Percentiles rank a stretch among this genome's conserved stretches.
Evolutionary conservation across 2,797 vertebrate species (phyloP).

Genomic region (Novumbra hubbsi): DNA sequence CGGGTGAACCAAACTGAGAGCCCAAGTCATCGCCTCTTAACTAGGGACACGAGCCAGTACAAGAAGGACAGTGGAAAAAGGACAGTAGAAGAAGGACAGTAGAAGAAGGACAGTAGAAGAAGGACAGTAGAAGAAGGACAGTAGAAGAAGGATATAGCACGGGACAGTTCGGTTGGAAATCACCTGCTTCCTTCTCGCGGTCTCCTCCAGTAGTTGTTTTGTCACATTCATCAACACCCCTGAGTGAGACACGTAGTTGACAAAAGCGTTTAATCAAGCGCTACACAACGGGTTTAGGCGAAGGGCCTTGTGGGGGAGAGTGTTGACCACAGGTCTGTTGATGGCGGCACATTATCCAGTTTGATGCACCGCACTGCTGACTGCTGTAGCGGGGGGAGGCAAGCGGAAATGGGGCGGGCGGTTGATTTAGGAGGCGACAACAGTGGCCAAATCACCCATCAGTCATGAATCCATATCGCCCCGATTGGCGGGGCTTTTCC

Average conservation of each 20-base stretch:
- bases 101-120: neutral
- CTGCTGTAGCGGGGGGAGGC: neutral
- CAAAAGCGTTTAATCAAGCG: neutral
- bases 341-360: slow-evolving; percentile 1
- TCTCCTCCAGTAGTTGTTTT: neutral
- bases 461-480: slow-evolving; percentile 16
- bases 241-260: too few relatives aligned
- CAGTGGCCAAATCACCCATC: slow-evolving; percentile 15
- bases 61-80: neutral
- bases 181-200: neutral
- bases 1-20: neutral
- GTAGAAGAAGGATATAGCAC: neutral
- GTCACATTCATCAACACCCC: neutral
- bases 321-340: neutral
- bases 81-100: neutral
- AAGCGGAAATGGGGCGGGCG: neutral
- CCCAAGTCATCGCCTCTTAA: neutral
- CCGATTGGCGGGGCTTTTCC: slow-evolving; percentile 15
- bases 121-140: neutral
- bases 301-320: slow-evolving; percentile 1
- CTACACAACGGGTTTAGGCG: neutral
- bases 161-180: neutral
- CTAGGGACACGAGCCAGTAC: neutral
- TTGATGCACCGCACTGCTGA: neutral
- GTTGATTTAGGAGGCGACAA: slow-evolving; percentile 4